A percentile compares a stretch with the other conserved stretches of the same genome.
These are phyloP conservation scores for Neomorphus geoffroyi DNA, from an alignment of 2,797 vertebrate species.

Conservation along the genomic window DNA sequence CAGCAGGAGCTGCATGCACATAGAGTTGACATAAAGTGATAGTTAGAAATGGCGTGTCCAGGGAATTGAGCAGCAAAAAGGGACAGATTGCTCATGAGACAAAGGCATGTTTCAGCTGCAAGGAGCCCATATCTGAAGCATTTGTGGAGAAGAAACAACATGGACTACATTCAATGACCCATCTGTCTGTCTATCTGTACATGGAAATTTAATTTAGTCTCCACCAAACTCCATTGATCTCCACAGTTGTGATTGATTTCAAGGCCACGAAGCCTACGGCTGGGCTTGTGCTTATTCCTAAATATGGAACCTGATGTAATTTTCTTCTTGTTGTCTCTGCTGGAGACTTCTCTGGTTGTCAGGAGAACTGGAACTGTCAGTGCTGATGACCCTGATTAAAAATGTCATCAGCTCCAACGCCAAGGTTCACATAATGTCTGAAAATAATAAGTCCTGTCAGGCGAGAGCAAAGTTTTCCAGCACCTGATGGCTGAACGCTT, in stretches of 20 bases:
- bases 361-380: conserved; percentile 21
- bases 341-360: conserved; percentile 32
- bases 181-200: not conserved
- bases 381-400: conserved; percentile 57
- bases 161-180: not conserved
- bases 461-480: not conserved
- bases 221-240: conserved; percentile 21
- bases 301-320: not conserved
- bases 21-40: not conserved
- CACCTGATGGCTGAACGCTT: not conserved
- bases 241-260: not conserved
- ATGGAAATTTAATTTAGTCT: not conserved
- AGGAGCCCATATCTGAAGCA: not conserved
- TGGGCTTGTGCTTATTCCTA: not conserved
- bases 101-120: not conserved
- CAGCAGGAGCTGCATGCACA: not conserved
- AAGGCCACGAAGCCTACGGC: conserved; percentile 7
- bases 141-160: not conserved
- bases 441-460: not conserved
- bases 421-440: not conserved
- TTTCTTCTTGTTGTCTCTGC: not conserved
- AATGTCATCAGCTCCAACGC: conserved; percentile 21
- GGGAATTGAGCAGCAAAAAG: not conserved
- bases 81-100: not conserved
- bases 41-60: not conserved